Evolutionary conservation across 2,113 vertebrate genomes (phyloP), one percentile per base, ranked within the genome.

Genomic region (Dolichallabes microphthalmus): DNA sequence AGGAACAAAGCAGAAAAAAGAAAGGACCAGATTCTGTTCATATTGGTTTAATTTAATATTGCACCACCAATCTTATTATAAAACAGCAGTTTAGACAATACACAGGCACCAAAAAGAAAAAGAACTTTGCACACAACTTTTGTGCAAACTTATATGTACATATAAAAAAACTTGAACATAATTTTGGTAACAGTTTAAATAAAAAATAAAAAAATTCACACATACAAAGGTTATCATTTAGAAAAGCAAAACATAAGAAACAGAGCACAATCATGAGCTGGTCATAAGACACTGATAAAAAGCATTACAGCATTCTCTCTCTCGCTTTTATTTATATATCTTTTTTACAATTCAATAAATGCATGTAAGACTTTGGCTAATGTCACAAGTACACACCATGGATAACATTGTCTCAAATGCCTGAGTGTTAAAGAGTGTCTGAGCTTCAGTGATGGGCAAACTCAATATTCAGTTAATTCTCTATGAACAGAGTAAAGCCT

Each of bases 21-120:
- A 25, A 30, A 27, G 52, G 2, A 55, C 10, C 76, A 35, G 58
- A 35, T 20, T 13, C 4, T 58, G 76, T 35, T 86, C 57, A n/a
- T 75, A 73, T 12, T 64, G 63, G 30, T 87, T 80, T 87, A 68
- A 87, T 88, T 60, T 86, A 75, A 87, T 86, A 86, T 82, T 88
- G 88, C 86, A 90, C 74, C 85, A 89, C 86, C 87, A 74, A 82
- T 87, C 57, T 79, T 45, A 45, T 45, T 86, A 86, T 80, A 80
- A 77, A 89, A 87, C 82, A 75, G 55, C 82, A 83, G 85, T 75
- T 80, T 35, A 88, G 68, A 82, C 73, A 66, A 52, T 80, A 25
- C 22, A 32, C 86, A 88, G 83, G 82, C 85, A 89, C 81, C 69
- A 80, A 82, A 85, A 78, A n/a, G 74, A 50, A 85, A 76, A 86